Percentiles rank a stretch among this genome's conserved stretches.
Conservation (phyloP, 2,888 invertebrate genomes). For the Cordilura impudica region DNA sequence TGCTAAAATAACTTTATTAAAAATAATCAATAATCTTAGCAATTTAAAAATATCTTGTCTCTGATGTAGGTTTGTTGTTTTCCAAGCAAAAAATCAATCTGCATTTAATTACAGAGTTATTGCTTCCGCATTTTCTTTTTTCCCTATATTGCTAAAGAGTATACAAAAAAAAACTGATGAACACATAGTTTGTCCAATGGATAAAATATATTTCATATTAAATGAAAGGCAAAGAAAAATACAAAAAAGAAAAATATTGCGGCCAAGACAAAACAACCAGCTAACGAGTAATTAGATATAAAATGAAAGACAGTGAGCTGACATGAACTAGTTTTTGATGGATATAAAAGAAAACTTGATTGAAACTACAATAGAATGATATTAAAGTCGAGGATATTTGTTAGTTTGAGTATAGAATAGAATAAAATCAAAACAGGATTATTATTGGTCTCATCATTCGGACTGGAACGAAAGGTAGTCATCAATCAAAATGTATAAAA, state of each 20-base stretch:
- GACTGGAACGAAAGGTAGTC: constrained; percentile 47
- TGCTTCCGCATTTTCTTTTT: constrained; percentile 59
- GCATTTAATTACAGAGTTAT: constrained; percentile 59
- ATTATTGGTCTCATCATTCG: not conserved
- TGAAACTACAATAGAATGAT: constrained; percentile 21
- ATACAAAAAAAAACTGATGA: not conserved
- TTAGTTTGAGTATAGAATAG: not conserved
- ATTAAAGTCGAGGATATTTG: constrained; percentile 1
- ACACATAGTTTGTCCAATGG: not conserved
- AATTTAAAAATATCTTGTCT: too few relatives aligned
- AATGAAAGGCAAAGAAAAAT: not conserved
- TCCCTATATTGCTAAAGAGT: not conserved
- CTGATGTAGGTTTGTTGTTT: too few relatives aligned
- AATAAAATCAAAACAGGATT: not conserved
- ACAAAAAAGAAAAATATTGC: not conserved
- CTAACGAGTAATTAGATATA: constrained; percentile 50
- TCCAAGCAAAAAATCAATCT: constrained; percentile 50
- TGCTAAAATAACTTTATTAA: too few relatives aligned
- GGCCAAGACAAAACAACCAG: not conserved
- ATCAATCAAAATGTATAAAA: constrained; percentile 53
- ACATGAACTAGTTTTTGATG: constrained; percentile 51
- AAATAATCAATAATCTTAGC: too few relatives aligned
- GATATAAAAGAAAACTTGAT: constrained; percentile 10
- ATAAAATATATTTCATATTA: constrained; percentile 7
- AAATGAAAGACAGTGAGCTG: constrained; percentile 24